phyloP scores from a whole-genome alignment of 2,888 invertebrate genomes.

The Drosophila ezoana region DNA sequence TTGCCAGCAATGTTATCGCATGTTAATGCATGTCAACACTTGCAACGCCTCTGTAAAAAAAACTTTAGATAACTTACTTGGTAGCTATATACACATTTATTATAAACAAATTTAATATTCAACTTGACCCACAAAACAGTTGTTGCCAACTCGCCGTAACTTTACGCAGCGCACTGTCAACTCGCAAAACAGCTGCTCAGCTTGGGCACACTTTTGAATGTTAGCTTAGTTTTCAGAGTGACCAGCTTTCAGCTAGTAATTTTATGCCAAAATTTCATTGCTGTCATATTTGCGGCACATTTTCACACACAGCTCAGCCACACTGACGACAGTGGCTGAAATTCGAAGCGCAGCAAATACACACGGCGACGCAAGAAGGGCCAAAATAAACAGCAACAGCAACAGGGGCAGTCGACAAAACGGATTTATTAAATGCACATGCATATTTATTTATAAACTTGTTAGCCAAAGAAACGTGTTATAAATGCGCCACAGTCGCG shows the following conservation, averaged over 20 bases:
- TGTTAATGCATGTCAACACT: not conserved
- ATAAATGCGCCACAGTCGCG: slow-evolving; percentile 33
- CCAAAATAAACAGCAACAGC: slow-evolving; percentile 38
- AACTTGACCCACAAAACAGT: not conserved
- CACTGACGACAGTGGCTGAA: slow-evolving; percentile 56
- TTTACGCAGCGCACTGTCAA: slow-evolving; percentile 10
- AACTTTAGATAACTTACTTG: not conserved
- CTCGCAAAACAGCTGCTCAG: not conserved
- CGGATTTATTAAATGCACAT: slow-evolving; percentile 58
- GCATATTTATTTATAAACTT: slow-evolving; percentile 65
- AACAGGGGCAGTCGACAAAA: slow-evolving; percentile 44
- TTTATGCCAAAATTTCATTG: not conserved
- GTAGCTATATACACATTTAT: not conserved
- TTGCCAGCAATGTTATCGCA: not conserved
- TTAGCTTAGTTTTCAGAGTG: slow-evolving; percentile 8
- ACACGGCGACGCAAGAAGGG: slow-evolving; percentile 52
- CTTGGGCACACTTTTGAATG: slow-evolving; percentile 2
- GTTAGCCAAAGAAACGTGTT: slow-evolving; percentile 45
- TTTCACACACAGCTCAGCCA: slow-evolving; percentile 14
- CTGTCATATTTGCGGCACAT: slow-evolving; percentile 3
- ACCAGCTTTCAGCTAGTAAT: not conserved
- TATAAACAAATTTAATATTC: not conserved
- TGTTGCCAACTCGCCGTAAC: not conserved
- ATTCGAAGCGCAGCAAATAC: slow-evolving; percentile 64
- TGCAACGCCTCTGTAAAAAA: not conserved